Conservation (phyloP, 2,797 vertebrate genomes). For the Simalia tracyae region DNA sequence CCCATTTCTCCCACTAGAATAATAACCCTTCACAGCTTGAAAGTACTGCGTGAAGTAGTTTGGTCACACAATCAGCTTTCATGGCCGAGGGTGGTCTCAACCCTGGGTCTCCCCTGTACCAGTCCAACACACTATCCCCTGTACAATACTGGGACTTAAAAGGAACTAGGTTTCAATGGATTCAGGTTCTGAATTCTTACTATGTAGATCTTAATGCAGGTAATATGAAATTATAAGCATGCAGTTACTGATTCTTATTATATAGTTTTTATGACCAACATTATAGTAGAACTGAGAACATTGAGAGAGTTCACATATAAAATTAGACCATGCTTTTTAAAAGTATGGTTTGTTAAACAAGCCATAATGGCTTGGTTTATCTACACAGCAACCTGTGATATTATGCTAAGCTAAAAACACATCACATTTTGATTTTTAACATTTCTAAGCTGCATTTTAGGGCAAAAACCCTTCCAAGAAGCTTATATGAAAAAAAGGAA, state of each 20-base stretch:
- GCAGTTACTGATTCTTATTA: background rate
- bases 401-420: background rate
- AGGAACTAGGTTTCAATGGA: background rate
- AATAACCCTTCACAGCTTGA: background rate
- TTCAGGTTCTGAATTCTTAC: background rate
- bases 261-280: background rate
- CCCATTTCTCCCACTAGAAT: background rate
- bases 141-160: background rate
- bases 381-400: background rate
- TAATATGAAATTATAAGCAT: background rate
- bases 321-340: background rate
- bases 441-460: background rate
- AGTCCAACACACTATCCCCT: background rate
- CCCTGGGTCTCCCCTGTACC: background rate
- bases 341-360: background rate
- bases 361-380: background rate
- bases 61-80: background rate
- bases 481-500: background rate
- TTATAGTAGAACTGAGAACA: background rate
- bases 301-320: background rate
- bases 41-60: background rate
- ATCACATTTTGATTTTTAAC: background rate
- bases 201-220: background rate
- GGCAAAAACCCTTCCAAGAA: background rate
- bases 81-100: background rate